Percentiles rank a stretch among this genome's conserved stretches.
These are phyloP conservation scores for Megalonaias nervosa DNA, from an alignment of 1,140 invertebrate genomes.

Conservation along the genomic window DNA sequence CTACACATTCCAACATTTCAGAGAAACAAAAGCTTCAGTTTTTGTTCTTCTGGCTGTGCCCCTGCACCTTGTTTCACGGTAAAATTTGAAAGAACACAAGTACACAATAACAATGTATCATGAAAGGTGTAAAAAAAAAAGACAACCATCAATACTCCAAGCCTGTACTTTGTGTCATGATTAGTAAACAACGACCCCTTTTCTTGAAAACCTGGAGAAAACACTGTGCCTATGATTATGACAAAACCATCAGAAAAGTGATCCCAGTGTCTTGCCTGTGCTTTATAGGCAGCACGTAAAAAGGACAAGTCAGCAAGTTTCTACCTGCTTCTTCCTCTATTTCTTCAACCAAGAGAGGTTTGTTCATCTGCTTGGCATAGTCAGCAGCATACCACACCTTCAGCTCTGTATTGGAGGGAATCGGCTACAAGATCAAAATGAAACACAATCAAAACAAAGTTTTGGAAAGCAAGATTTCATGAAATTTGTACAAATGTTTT, in stretches of 20 bases:
- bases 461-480: background rate
- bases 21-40: too few species aligned
- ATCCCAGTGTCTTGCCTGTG: background rate
- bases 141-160: slow-evolving; percentile 3
- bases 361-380: slow-evolving; percentile 67
- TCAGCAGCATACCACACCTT: slow-evolving; percentile 69
- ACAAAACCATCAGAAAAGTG: background rate
- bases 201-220: background rate
- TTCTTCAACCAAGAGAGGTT: slow-evolving; percentile 39
- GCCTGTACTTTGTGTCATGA: background rate
- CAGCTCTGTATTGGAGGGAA: slow-evolving; percentile 65
- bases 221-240: background rate
- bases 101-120: too few species aligned
- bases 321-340: background rate
- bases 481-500: background rate
- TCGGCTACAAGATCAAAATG: slow-evolving; percentile 58
- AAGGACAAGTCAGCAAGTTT: background rate
- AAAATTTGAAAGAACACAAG: too few species aligned
- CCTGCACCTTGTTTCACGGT: too few species aligned
- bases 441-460: background rate
- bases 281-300: background rate
- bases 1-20: too few species aligned
- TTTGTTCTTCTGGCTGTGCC: too few species aligned
- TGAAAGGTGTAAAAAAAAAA: background rate
- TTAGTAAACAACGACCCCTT: background rate